A percentile compares a stretch with the other conserved stretches of the same genome.
Evolutionary conservation across 1,140 invertebrate genomes (phyloP).

Genomic region (Euschistus heros): DNA sequence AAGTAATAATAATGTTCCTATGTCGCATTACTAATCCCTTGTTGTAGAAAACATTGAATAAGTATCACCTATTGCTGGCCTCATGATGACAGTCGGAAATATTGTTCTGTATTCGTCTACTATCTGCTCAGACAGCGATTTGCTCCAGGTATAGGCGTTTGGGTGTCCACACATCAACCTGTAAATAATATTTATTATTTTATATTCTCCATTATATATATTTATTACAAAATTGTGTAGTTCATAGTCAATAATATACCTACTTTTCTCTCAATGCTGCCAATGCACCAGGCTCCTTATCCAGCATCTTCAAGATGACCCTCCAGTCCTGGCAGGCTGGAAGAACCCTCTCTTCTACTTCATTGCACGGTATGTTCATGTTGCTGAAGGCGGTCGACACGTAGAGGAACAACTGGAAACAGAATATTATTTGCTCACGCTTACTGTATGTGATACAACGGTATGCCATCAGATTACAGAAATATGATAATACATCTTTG

Average conservation of each 20-base stretch:
- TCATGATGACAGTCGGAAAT: not conserved
- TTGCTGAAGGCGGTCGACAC: constrained; percentile 8
- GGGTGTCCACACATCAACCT: constrained; percentile 18
- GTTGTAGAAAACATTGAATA: too few relatives aligned
- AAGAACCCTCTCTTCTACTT: not conserved
- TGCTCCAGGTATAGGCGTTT: constrained; percentile 3
- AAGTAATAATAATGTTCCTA: too few relatives aligned
- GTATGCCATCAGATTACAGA: too few relatives aligned
- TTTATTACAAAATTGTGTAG: not conserved
- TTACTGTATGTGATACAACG: too few relatives aligned
- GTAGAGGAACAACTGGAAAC: not conserved
- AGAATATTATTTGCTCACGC: too few relatives aligned
- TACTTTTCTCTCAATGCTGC: constrained; percentile 1
- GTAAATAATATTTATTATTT: not conserved
- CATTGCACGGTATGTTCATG: not conserved
- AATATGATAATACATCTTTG: too few relatives aligned
- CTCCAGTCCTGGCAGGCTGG: constrained; percentile 8
- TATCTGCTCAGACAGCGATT: constrained; percentile 4
- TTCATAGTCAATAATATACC: not conserved
- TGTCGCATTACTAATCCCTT: too few relatives aligned
- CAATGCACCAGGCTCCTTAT: not conserved
- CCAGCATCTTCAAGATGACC: not conserved
- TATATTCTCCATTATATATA: not conserved
- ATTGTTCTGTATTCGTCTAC: not conserved
- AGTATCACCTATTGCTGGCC: constrained; percentile 1